Percentiles rank a stretch among this genome's conserved stretches.
Evolutionary conservation across 2,888 invertebrate species (phyloP).

Genomic region (Netelia melanura): DNA sequence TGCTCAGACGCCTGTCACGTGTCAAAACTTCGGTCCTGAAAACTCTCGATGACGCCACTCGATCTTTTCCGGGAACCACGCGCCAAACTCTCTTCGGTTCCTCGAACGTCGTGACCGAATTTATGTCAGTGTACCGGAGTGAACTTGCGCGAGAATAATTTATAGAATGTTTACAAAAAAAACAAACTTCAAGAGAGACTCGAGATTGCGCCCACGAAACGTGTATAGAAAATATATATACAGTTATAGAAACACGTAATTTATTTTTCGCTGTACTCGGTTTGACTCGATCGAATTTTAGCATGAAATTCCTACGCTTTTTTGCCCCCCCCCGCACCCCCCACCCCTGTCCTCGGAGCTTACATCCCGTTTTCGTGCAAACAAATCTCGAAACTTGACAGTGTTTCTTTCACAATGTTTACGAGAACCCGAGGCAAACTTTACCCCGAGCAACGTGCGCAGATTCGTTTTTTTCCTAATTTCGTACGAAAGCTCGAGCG

Average conservation of each 20-base stretch:
- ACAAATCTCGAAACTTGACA: constrained; percentile 44
- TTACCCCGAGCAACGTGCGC: constrained; percentile 24
- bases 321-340: not conserved
- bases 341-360: too few relatives aligned
- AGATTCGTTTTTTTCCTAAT: constrained; percentile 41
- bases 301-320: constrained; percentile 20
- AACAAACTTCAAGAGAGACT: constrained; percentile 18
- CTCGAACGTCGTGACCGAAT: constrained; percentile 28
- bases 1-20: not conserved
- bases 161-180: constrained; percentile 53
- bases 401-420: constrained; percentile 38
- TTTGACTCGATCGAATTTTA: not conserved
- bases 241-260: not conserved
- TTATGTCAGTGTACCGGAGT: constrained; percentile 27
- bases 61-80: constrained; percentile 20
- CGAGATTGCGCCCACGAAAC: constrained; percentile 12
- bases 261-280: constrained; percentile 5
- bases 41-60: constrained; percentile 15
- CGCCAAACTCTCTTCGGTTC: constrained; percentile 28
- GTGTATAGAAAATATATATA: not conserved
- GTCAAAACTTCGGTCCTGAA: constrained; percentile 13
- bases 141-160: constrained; percentile 31
- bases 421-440: constrained; percentile 21
- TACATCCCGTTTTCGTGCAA: constrained; percentile 36
- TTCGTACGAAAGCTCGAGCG: constrained; percentile 37